These are phyloP conservation scores for Dynastes tityus DNA, from an alignment of 2,888 invertebrate species.

Conservation along the genomic window DNA sequence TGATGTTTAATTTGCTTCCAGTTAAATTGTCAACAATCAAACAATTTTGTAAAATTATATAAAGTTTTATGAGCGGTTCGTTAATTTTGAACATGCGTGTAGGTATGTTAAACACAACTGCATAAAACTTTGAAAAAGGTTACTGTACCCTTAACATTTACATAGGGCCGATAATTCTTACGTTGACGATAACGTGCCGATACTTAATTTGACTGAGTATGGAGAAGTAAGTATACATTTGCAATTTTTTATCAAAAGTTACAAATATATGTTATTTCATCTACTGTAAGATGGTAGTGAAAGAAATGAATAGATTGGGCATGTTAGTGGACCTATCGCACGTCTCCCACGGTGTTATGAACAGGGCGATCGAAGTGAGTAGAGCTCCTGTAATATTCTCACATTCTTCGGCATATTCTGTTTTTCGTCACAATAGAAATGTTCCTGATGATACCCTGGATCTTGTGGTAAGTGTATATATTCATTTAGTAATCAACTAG, in stretches of 20 bases:
- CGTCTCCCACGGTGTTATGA: slow-evolving; percentile 75
- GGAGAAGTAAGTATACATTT: slow-evolving; percentile 65
- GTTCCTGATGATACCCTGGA: slow-evolving; percentile 75
- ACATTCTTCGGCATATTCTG: slow-evolving; percentile 74
- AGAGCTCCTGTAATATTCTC: slow-evolving; percentile 77
- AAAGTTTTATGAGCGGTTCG: no score
- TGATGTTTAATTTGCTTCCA: no score
- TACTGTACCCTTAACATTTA: no score
- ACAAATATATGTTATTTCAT: no score
- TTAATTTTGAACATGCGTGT: no score
- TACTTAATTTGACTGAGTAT: slow-evolving; percentile 68
- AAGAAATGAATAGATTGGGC: slow-evolving; percentile 78
- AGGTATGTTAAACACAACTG: no score
- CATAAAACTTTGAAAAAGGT: no score
- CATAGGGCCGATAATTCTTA: slow-evolving; percentile 69
- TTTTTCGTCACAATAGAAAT: slow-evolving; percentile 73
- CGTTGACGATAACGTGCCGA: slow-evolving; percentile 57
- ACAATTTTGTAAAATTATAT: no score
- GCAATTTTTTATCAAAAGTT: no score
- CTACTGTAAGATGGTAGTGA: slow-evolving; percentile 70
- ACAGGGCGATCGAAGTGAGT: slow-evolving; percentile 71
- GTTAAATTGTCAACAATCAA: no score
- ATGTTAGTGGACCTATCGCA: slow-evolving; percentile 78
- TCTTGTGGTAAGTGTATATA: slow-evolving; percentile 66
- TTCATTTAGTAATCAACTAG: no score